Evolutionary conservation across 1,140 invertebrate species (phyloP).

Genomic region (Melipona quadrifasciata): DNA sequence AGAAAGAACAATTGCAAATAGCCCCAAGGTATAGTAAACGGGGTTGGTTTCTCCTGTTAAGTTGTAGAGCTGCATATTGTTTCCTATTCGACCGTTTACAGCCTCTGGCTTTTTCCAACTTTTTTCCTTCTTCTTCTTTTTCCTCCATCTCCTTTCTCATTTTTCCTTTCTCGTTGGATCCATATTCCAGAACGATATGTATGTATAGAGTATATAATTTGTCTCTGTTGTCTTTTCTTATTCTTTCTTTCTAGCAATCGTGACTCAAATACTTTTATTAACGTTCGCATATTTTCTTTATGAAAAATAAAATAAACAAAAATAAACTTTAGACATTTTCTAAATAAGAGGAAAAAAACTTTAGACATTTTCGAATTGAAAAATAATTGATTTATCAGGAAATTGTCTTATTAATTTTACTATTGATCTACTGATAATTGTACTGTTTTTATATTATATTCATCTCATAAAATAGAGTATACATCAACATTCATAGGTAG

Average conservation of each 20-base stretch:
- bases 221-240: not conserved
- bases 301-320: too few relatives aligned
- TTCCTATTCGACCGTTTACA: conserved; percentile 62
- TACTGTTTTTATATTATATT: not conserved
- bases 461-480: not conserved
- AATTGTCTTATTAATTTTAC: not conserved
- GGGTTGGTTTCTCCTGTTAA: conserved; percentile 50
- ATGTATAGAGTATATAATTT: not conserved
- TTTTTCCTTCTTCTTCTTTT: not conserved
- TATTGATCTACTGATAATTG: too few relatives aligned
- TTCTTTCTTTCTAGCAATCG: not conserved
- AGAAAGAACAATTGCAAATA: conserved; percentile 34
- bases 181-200: not conserved
- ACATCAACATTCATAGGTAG: not conserved
- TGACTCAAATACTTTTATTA: not conserved
- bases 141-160: too few relatives aligned
- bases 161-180: not conserved
- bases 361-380: not conserved
- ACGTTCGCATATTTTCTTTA: too few relatives aligned
- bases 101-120: conserved; percentile 43
- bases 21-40: conserved; percentile 12
- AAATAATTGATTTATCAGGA: not conserved
- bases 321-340: too few relatives aligned
- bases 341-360: too few relatives aligned
- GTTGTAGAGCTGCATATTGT: conserved; percentile 64